Conservation (phyloP, 1,140 invertebrate species). For the Heliconius hewitsoni region DNA sequence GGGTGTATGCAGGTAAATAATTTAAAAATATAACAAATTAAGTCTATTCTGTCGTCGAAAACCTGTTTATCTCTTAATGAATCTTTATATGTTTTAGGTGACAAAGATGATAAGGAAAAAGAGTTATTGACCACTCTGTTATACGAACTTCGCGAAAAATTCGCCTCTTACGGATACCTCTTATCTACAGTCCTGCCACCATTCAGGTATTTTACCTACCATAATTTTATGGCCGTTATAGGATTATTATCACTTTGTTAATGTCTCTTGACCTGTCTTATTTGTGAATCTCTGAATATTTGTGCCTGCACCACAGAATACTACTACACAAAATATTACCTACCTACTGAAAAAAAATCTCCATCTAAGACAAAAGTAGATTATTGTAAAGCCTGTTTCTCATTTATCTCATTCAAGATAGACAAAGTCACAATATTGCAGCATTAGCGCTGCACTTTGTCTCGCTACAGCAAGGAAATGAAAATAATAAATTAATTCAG, state of each 20-base stretch:
- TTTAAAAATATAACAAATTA: constrained; percentile 2
- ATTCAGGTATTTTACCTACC: constrained; percentile 50
- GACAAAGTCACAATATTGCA: no score
- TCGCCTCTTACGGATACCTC: constrained; percentile 68
- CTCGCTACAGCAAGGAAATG: no score
- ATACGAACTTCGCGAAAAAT: constrained; percentile 74
- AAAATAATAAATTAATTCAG: no score
- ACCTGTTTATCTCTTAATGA: not conserved
- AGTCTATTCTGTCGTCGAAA: not conserved
- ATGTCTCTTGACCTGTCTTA: not conserved
- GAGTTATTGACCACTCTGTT: constrained; percentile 72
- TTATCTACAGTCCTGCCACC: constrained; percentile 70
- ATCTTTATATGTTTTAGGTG: constrained; percentile 57
- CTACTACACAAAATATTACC: no score
- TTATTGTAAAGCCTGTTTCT: no score
- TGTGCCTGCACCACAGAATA: no score
- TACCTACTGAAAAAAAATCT: no score
- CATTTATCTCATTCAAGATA: no score
- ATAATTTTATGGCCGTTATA: constrained; percentile 23
- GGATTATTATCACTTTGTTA: not conserved
- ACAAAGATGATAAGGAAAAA: constrained; percentile 75
- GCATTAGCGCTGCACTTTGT: no score
- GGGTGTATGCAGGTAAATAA: constrained; percentile 82
- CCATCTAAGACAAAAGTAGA: no score
- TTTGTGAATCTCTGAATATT: not conserved